These are phyloP conservation scores for Scolopax rusticola DNA, from an alignment of 2,797 vertebrate genomes.

Conservation along the genomic window DNA sequence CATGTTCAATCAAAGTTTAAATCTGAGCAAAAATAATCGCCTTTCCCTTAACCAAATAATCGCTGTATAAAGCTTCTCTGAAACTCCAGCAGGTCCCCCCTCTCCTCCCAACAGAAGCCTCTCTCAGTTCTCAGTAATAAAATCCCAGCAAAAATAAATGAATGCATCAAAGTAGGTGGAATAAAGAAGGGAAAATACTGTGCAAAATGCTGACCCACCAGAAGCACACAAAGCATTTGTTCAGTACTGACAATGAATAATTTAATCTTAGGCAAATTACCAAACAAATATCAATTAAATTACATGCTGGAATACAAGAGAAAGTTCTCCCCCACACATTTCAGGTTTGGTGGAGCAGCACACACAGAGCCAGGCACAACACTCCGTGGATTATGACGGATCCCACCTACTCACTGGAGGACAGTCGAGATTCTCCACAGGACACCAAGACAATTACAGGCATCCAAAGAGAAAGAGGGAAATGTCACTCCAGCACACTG, in stretches of 20 bases:
- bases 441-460: neutral
- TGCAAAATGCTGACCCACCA: conserved; percentile 32
- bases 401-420: neutral
- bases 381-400: fast-evolving
- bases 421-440: neutral
- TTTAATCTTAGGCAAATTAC: conserved; percentile 38
- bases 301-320: neutral
- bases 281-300: conserved; percentile 58
- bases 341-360: neutral
- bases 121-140: neutral
- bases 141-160: neutral
- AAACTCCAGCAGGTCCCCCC: neutral
- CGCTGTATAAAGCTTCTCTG: neutral
- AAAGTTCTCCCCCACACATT: conserved; percentile 30
- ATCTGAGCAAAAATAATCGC: neutral
- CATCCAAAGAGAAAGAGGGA: neutral
- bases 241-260: conserved; percentile 45
- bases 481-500: neutral
- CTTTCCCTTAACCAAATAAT: neutral
- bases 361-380: fast-evolving
- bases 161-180: conserved; percentile 66
- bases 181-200: neutral
- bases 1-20: neutral
- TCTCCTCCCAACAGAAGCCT: neutral
- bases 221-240: conserved; percentile 51